phyloP scores from a whole-genome alignment of 1,140 invertebrate genomes.

The Rhopalosiphum padi region DNA sequence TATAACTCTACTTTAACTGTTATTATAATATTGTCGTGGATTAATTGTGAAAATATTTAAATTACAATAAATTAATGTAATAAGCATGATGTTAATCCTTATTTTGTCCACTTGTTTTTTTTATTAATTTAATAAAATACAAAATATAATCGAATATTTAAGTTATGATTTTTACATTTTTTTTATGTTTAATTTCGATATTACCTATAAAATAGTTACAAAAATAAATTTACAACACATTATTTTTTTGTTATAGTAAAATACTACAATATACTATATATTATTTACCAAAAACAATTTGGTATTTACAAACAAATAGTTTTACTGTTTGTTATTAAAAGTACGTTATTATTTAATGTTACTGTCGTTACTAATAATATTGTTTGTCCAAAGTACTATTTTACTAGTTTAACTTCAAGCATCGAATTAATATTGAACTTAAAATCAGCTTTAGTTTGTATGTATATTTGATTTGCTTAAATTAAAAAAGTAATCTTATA shows the following conservation, averaged over 20 bases:
- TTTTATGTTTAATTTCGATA: not conserved
- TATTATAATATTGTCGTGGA: not conserved
- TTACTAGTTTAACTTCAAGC: too few relatives aligned
- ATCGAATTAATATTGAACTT: too few relatives aligned
- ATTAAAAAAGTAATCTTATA: too few relatives aligned
- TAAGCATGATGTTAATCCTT: not conserved
- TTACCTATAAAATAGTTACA: not conserved
- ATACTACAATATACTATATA: not conserved
- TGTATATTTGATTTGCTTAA: not conserved
- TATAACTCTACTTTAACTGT: not conserved
- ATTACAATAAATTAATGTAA: not conserved
- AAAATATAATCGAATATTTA: not conserved
- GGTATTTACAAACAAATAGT: not conserved
- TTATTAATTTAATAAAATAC: not conserved
- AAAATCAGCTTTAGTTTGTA: not conserved
- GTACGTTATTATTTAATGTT: not conserved
- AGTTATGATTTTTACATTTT: not conserved
- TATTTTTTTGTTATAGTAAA: not conserved
- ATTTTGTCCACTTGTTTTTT: not conserved
- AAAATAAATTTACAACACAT: not conserved
- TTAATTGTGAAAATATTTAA: not conserved
- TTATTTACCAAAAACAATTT: not conserved
- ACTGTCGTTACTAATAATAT: not conserved
- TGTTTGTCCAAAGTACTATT: not conserved
- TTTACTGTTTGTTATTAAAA: not conserved